Base-by-base conservation (phyloP, 2,888 invertebrate genomes). In the Cantharis nigra region DNA sequence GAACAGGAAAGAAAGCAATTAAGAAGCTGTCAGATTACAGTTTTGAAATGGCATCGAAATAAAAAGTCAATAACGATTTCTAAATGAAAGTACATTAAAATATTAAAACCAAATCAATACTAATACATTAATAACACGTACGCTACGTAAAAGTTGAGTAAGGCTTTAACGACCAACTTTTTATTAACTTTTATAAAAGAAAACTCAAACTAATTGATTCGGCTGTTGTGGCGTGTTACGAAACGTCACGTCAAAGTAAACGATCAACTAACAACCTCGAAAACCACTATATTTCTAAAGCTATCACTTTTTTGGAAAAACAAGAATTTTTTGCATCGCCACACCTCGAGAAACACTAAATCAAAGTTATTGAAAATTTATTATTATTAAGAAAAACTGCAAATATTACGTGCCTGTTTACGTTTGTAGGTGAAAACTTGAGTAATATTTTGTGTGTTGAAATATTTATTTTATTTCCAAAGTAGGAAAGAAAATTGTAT, bases 401-500 rank as follows among this genome's bases (percentile, higher is more conserved):
- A 49, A 49, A 49, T n/a, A 49, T 49, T 49, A 49, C 49, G 49
- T 49, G 49, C 49, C 49, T 49, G n/a, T n/a, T 49, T 49, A 49
- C 49, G n/a, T 49, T 49, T 49, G 20, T 67, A 67, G 65, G 65
- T 67, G 65, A 67, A 67, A 67, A 67, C 65, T 67, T 67, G 65
- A 26, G 65, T 67, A 13, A 67, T 67, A 67, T 67, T 67, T 67
- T 67, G 0, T 67, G 10, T n/a, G 23, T n/a, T 23, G 65, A 16
- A 67, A 67, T 67, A 67, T 67, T 67, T 67, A 67, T 67, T 67
- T 67, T 70, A 49, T 33, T 33, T 65, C 20, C 28, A 13, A 63
- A 20, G 13, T 70, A 13, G 20, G 63, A 62, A 16, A 18, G 63
- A 69, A 75, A 75, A 75, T 64, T 70, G 70, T 75, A 75, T 71